Percentiles rank a stretch among this genome's conserved stretches.
Evolutionary conservation across 2,888 invertebrate genomes (phyloP).

Genomic region (Nomada flava): DNA sequence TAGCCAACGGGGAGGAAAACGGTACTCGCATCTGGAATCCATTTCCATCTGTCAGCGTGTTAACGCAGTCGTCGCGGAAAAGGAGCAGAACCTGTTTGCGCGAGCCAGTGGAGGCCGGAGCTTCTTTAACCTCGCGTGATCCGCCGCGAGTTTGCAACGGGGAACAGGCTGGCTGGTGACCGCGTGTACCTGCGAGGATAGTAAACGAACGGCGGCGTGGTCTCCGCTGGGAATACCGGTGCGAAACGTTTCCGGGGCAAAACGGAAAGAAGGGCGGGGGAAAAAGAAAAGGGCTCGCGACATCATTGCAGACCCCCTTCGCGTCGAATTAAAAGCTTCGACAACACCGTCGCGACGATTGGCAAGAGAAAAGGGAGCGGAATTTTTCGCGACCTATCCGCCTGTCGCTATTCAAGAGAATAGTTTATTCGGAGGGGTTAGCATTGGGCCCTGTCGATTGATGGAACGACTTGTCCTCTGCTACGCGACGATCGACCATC

Average conservation of each 20-base stretch:
- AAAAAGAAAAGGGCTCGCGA: slow-evolving; percentile 9
- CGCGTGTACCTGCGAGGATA: slow-evolving; percentile 13
- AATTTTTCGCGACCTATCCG: not conserved
- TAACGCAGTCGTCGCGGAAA: slow-evolving; percentile 41
- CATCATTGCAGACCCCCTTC: slow-evolving; percentile 21
- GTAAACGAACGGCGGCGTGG: not conserved
- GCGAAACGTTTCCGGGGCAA: slow-evolving; percentile 45
- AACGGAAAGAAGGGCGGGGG: not conserved
- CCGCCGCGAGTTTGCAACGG: slow-evolving; percentile 2
- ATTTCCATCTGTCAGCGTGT: slow-evolving; percentile 53
- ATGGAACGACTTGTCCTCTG: not conserved
- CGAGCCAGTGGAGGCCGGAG: slow-evolving; percentile 2
- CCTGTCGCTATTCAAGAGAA: not conserved
- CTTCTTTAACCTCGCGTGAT: slow-evolving; percentile 49
- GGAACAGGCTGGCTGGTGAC: not conserved
- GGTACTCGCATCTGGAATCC: slow-evolving; percentile 52
- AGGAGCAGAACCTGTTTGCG: slow-evolving; percentile 54
- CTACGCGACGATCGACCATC: not conserved
- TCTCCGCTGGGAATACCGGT: slow-evolving; percentile 23
- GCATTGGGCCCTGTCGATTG: not conserved
- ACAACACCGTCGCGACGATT: slow-evolving; percentile 27
- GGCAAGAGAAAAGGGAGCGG: slow-evolving; percentile 4
- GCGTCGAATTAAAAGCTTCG: slow-evolving; percentile 39
- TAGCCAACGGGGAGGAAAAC: slow-evolving; percentile 23
- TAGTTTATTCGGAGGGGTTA: not conserved